Evolutionary conservation across 2,113 vertebrate genomes (phyloP).

Genomic region (Pseudorhombus dupliciocellatus): DNA sequence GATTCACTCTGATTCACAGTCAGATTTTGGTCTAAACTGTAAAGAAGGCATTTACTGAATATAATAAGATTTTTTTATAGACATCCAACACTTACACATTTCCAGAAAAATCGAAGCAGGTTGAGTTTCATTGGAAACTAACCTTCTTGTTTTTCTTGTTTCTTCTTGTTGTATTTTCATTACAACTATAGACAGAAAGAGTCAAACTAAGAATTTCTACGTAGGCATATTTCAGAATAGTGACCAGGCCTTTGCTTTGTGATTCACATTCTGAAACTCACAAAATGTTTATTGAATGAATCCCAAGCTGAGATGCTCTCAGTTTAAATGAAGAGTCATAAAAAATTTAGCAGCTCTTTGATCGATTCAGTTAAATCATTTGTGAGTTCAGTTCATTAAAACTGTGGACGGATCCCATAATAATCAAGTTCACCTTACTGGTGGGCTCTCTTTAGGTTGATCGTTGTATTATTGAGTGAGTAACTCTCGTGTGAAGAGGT

Average conservation of each 20-base stretch:
- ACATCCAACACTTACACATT: not conserved
- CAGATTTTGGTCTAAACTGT: too few relatives aligned
- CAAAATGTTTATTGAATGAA: not conserved
- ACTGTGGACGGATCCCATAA: not conserved
- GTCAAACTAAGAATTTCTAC: not conserved
- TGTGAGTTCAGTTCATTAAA: not conserved
- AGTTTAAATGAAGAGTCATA: not conserved
- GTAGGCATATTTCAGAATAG: too few relatives aligned
- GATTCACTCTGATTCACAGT: not conserved
- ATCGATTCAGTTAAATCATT: not conserved
- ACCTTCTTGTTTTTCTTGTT: not conserved
- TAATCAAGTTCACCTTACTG: not conserved
- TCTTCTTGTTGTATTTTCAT: too few relatives aligned
- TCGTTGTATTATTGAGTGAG: not conserved
- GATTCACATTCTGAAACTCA: not conserved
- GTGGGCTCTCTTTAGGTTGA: not conserved
- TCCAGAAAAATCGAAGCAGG: not conserved
- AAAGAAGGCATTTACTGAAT: too few relatives aligned
- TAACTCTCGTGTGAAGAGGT: not conserved
- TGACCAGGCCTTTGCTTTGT: not conserved
- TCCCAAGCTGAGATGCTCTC: not conserved
- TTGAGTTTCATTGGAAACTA: not conserved
- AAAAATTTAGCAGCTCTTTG: not conserved
- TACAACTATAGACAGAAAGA: not conserved
- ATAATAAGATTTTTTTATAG: too few relatives aligned